Conservation (phyloP, 2,888 invertebrate species). For the Endotricha flammealis region DNA sequence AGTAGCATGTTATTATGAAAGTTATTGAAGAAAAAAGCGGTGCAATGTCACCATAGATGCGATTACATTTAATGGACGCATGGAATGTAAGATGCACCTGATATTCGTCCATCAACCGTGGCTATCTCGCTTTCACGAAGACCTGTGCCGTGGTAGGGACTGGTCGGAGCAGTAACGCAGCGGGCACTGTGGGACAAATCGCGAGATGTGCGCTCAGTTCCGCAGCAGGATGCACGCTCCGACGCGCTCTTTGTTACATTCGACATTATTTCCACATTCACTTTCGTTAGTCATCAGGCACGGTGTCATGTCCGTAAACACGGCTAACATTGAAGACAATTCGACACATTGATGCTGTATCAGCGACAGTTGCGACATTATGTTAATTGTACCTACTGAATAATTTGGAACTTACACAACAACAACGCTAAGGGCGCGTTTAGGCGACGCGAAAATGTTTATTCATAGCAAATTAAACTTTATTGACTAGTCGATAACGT, state of each 20-base stretch:
- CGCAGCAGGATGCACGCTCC: slow-evolving; percentile 60
- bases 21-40: too few relatives aligned
- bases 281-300: slow-evolving; percentile 55
- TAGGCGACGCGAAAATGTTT: too few relatives aligned
- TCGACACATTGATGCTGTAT: slow-evolving; percentile 1
- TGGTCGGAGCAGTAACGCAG: slow-evolving; percentile 15
- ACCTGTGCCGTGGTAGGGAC: slow-evolving; percentile 17
- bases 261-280: slow-evolving; percentile 50
- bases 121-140: slow-evolving; percentile 46
- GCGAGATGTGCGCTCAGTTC: slow-evolving; percentile 21
- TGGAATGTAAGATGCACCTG: slow-evolving; percentile 43
- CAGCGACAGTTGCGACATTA: too few relatives aligned
- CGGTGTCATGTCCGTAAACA: slow-evolving; percentile 32
- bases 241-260: slow-evolving; percentile 60
- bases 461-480: too few relatives aligned
- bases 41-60: slow-evolving; percentile 10
- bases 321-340: slow-evolving; percentile 7
- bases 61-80: slow-evolving; percentile 19
- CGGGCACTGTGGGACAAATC: slow-evolving; percentile 11
- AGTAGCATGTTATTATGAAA: background rate
- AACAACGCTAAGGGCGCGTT: too few relatives aligned
- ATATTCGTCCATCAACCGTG: slow-evolving; percentile 58
- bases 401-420: too few relatives aligned
- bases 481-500: too few relatives aligned
- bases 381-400: too few relatives aligned